Conservation (phyloP, 2,113 vertebrate species). For the Vireo altiloquus region DNA sequence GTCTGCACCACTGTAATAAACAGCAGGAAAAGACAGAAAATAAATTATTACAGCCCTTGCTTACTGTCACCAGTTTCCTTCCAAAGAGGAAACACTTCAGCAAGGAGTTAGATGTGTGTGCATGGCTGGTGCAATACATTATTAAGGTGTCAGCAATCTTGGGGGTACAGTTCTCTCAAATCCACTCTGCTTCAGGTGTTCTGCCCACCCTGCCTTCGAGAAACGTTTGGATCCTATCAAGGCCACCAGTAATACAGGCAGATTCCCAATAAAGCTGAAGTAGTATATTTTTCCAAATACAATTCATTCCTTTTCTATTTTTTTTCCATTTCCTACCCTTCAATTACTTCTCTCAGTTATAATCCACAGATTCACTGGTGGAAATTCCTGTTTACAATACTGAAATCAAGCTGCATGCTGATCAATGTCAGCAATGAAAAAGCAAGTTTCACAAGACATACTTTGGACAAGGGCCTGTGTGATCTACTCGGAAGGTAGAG, state of each 20-base stretch:
- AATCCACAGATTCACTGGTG: not conserved
- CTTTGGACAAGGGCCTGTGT: not conserved
- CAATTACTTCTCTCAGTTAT: not conserved
- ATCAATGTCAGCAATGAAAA: not conserved
- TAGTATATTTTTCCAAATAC: not conserved
- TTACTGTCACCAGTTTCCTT: not conserved
- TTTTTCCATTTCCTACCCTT: not conserved
- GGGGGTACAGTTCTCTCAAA: not conserved
- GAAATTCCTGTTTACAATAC: not conserved
- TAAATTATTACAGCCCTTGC: not conserved
- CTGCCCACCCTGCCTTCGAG: not conserved
- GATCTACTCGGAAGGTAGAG: not conserved
- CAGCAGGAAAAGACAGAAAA: not conserved
- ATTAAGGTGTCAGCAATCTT: not conserved
- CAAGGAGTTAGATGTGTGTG: not conserved
- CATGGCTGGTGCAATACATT: not conserved
- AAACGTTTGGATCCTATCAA: not conserved
- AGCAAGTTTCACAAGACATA: not conserved
- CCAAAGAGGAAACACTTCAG: not conserved
- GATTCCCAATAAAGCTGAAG: not conserved
- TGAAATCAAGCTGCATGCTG: not conserved
- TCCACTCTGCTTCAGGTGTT: not conserved
- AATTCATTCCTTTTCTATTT: not conserved
- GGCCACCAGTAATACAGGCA: not conserved
- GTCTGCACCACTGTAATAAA: not conserved